phyloP scores from a whole-genome alignment of 2,113 vertebrate genomes.

The Elephas maximus region DNA sequence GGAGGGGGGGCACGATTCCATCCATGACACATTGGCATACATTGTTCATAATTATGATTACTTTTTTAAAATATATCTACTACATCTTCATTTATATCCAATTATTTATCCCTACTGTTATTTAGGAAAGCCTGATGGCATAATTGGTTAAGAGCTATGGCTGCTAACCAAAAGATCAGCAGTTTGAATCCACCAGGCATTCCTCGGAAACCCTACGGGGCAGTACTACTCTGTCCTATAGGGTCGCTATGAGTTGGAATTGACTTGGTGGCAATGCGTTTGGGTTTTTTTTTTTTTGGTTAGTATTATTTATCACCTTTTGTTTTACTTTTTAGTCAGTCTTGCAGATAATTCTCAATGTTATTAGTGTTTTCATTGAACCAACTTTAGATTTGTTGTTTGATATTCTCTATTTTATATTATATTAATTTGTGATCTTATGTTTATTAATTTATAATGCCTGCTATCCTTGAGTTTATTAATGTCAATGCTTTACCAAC shows the following conservation, averaged over 20 bases:
- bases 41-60: background rate
- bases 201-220: no score
- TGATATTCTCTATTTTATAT: background rate
- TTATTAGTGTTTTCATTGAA: background rate
- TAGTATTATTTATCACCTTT: conserved; percentile 8
- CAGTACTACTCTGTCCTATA: no score
- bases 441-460: background rate
- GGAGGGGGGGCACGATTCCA: no score
- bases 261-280: no score
- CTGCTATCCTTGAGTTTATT: background rate
- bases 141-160: no score
- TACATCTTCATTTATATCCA: background rate
- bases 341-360: background rate
- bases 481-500: background rate
- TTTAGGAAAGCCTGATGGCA: no score
- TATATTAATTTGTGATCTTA: background rate
- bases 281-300: no score
- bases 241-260: no score
- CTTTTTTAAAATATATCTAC: background rate
- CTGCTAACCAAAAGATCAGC: no score
- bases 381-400: background rate
- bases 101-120: background rate
- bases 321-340: background rate
- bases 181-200: no score
- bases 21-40: background rate